Base-by-base conservation (phyloP, 1,140 invertebrate species). In the Achroia grisella region DNA sequence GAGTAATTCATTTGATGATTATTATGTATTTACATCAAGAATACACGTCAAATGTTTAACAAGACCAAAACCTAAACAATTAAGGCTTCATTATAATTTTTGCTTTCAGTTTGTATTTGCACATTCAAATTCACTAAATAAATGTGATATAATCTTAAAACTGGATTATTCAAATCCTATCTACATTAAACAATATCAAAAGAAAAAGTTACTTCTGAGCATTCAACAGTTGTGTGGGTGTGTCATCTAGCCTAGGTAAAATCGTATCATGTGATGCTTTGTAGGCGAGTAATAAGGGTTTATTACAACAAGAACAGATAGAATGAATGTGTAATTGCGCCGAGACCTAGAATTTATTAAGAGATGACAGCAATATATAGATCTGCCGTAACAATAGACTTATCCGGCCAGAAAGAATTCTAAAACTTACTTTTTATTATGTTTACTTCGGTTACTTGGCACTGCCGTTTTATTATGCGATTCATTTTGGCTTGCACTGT, bases 231-330 rank as follows among this genome's bases (percentile, higher is more conserved):
- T 37, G 35, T 15, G 35, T 37, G 35, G 35, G 35, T 37, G 35
- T 37, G 35, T 15, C 35, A 37, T 23, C 17, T 23, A 3, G 17
- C 14, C 35, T 37, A 37, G 35, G 35, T 37, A 13, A 14, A 37
- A 47, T 48, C 48, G 40, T 47, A 42, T 51, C 50, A 51, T 56
- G 36, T 33, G 45, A 53, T 17, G 17, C 50, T 44, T 31, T 49
- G 27, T 46, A 53, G 41, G 50, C 52, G 36, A 35, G 45, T 41
- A 42, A 55, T 60, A 48, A 47, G 46, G 44, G 36, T 57, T 49
- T 56, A 61, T 63, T 59, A 54, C 41, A 48, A 29, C 41, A 34
- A 44, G 44, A 56, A 47, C 42, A 39, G 44, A 52, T 32, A 45
- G 50, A 39, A 42, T 46, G 44, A 44, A 49, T 36, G 45, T 41